Conservation (phyloP, 2,113 vertebrate species). For the Dipodomys merriami region DNA sequence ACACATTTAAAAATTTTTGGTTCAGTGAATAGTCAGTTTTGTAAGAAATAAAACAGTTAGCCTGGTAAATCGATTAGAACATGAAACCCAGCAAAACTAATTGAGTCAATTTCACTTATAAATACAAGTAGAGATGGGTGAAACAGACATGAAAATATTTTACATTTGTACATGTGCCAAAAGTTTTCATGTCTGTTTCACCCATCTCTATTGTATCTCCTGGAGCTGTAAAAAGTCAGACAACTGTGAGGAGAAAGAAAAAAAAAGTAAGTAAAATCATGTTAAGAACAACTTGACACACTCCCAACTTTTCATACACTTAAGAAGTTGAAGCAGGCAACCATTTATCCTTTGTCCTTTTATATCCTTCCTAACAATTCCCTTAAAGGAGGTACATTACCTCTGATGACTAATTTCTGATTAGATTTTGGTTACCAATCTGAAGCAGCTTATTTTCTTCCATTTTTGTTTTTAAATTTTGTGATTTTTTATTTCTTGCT, state of each 20-base stretch:
- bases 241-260: constrained; percentile 7
- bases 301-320: not conserved
- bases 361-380: not conserved
- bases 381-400: constrained; percentile 36
- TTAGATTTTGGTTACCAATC: not conserved
- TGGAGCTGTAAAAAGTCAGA: constrained; percentile 5
- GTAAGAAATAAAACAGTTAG: not conserved
- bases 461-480: constrained; percentile 15
- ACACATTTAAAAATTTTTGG: not conserved
- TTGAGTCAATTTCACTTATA: not conserved
- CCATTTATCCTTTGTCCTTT: not conserved
- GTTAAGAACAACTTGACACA: not conserved
- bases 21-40: not conserved
- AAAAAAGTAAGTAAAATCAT: too few species aligned
- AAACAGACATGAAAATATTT: too few species aligned
- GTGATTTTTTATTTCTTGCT: constrained; percentile 3
- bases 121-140: not conserved
- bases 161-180: not conserved
- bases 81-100: not conserved
- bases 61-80: not conserved
- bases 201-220: not conserved
- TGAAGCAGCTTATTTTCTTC: not conserved
- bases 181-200: not conserved
- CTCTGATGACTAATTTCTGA: not conserved
- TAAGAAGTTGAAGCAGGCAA: not conserved